Percentiles rank a stretch among this genome's conserved stretches.
Conservation (phyloP, 2,888 invertebrate genomes). For the Ptychoptera albimana region DNA sequence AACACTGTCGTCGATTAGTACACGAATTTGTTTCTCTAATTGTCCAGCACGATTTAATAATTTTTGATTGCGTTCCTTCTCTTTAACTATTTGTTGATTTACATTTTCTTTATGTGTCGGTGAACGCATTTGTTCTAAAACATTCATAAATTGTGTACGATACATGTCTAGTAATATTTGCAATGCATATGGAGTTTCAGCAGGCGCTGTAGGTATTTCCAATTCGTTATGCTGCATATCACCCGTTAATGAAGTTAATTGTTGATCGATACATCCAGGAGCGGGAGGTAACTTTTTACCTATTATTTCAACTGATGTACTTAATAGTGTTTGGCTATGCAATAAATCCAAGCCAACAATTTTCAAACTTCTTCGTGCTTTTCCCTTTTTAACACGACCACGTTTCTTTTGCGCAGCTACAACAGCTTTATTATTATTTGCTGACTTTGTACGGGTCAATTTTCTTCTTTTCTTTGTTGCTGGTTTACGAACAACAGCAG, state of each 20-base stretch:
- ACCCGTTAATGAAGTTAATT: constrained; percentile 61
- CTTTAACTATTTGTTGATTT: constrained; percentile 60
- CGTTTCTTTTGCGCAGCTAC: constrained; percentile 21
- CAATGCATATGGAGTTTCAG: constrained; percentile 67
- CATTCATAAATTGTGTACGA: constrained; percentile 67
- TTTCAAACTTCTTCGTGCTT: constrained; percentile 49
- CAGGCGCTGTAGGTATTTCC: constrained; percentile 62
- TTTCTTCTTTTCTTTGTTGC: constrained; percentile 29
- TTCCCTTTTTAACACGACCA: constrained; percentile 47
- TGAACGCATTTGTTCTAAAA: constrained; percentile 70
- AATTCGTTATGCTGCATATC: constrained; percentile 64
- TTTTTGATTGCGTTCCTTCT: constrained; percentile 69
- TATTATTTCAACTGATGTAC: constrained; percentile 59
- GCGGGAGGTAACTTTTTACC: constrained; percentile 69
- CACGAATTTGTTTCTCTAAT: constrained; percentile 83
- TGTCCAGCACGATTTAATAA: constrained; percentile 74
- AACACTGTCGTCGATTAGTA: constrained; percentile 83
- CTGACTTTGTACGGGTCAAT: constrained; percentile 26
- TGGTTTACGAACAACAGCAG: constrained; percentile 14
- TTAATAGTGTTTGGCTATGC: constrained; percentile 76
- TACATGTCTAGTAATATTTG: constrained; percentile 77
- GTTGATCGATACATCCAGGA: constrained; percentile 84
- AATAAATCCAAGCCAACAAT: constrained; percentile 77
- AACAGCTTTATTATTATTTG: constrained; percentile 8
- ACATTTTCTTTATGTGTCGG: constrained; percentile 57